Base-by-base conservation (phyloP, 2,888 invertebrate species). In the Isoperla grammatica region DNA sequence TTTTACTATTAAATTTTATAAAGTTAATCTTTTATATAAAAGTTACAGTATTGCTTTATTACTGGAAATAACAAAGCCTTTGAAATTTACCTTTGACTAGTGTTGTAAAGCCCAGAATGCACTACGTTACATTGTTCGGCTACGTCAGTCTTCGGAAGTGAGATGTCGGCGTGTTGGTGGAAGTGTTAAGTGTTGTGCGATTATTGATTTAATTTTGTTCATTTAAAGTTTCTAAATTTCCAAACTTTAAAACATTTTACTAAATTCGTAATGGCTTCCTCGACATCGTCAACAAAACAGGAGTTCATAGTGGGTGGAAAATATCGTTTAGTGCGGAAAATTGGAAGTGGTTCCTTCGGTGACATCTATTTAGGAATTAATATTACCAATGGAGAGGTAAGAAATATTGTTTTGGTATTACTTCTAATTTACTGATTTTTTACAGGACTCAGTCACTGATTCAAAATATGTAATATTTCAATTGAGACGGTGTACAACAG, bases 311-410 rank as follows among this genome's bases (percentile, higher is more conserved):
- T 94, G 76, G 91, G 90, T 75, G 90, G 90, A 72, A 94, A 90
- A 80, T 97, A 95, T 81, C 88, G 95, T 76, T 83, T 97, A 73
- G 87, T 95, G 74, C 86, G 95, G 71, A 96, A 95, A 85, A 95
- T 98, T 76, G 95, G 98, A 72, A 95, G 95, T 78, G 99, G 99
- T 69, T 98, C 98, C 67, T 99, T 99, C 76, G 99, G 99, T 73
- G 98, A 98, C 80, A 98, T 99, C 77, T 98, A 94, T 80, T 82
- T 98, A 76, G 97, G 92, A 68, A 89, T 92, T 81, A 90, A 92
- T 80, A 84, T 89, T 74, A 83, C 85, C 74, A 91, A 88, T 81
- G 92, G 92, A 76, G 93, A 92, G 86, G 89, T 88, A 80, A 82
- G 76, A 76, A n/a, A n/a, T n/a, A n/a, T n/a, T n/a, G n/a, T n/a